Base-by-base conservation (phyloP, 2,797 vertebrate species). In the Fistularia commersonii region DNA sequence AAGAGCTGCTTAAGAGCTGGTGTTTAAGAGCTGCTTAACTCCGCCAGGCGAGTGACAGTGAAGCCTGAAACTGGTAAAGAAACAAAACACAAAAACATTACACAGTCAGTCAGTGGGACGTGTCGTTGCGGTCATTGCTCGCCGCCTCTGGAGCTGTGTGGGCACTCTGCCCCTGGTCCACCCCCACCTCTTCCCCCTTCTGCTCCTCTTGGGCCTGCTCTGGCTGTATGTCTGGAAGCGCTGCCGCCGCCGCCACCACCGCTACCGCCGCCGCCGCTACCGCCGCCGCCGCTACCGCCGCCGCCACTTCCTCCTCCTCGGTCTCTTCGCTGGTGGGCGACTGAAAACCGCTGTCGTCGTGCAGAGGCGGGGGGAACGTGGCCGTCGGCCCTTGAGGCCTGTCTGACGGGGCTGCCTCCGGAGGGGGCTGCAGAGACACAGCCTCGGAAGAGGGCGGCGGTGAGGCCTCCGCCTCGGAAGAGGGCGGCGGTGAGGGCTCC, bases 41-140 rank as follows among this genome's bases (percentile, higher is more conserved):
- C n/a, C n/a, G n/a, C n/a, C n/a, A n/a, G n/a, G n/a, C n/a, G n/a
- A 35, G 34, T 6, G 34, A 35, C 8, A 35, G 13, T 4, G 5
- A 38, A 23, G 46, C 8, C 33, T 35, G 13, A 32, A 47, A 44
- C 35, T 11, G 35, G 5, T 38, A 65, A 70, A 67, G n/a, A n/a
- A n/a, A n/a, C n/a, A n/a, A n/a, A n/a, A n/a, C n/a, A n/a, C n/a
- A n/a, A n/a, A n/a, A n/a, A n/a, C n/a, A n/a, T n/a, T n/a, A n/a
- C n/a, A n/a, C n/a, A n/a, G n/a, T 33, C 54, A 32, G 50, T 77
- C 54, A 73, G 64, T 81, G 64, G 9, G 70, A 84, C 4, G 79
- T 85, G 0, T 62, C 82, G 83, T 91, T 86, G 57, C 71, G 82
- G 80, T 93, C 87, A 11, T 57, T 77, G 59, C 51, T 50, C 5